Percentiles rank a stretch among this genome's conserved stretches.
These are phyloP conservation scores for Rhinolophus sinicus DNA, from an alignment of 2,113 vertebrate species.

Conservation along the genomic window DNA sequence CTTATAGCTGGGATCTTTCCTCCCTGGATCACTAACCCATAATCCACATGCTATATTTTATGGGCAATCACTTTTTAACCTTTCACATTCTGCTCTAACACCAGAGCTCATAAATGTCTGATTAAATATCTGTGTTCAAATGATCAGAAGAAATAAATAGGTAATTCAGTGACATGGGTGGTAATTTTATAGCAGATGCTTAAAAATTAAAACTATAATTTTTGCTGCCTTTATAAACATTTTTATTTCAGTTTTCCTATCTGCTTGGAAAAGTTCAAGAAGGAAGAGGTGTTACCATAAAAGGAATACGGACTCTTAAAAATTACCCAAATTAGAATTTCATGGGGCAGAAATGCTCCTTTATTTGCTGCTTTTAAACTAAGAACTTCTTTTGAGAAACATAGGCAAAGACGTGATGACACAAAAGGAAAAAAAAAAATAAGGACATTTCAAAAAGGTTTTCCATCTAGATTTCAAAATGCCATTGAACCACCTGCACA, in stretches of 20 bases:
- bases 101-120: neutral
- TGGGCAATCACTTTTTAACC: neutral
- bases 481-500: neutral
- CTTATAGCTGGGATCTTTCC: fast-evolving
- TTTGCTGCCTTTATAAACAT: neutral
- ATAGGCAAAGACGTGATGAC: neutral
- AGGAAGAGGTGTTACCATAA: neutral
- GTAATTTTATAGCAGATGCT: neutral
- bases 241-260: neutral
- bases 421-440: neutral
- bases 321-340: neutral
- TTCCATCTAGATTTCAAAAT: neutral
- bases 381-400: neutral
- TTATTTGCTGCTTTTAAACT: neutral
- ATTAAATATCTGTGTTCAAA: neutral
- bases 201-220: neutral
- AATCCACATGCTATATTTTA: neutral
- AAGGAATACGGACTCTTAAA: neutral
- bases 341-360: neutral
- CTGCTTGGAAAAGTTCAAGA: neutral
- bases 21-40: too few species aligned
- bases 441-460: neutral
- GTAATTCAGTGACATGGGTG: neutral
- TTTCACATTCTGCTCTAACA: neutral
- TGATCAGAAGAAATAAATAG: neutral